A percentile compares a stretch with the other conserved stretches of the same genome.
Evolutionary conservation across 2,113 vertebrate species (phyloP).

Genomic region (Chitala chitala): DNA sequence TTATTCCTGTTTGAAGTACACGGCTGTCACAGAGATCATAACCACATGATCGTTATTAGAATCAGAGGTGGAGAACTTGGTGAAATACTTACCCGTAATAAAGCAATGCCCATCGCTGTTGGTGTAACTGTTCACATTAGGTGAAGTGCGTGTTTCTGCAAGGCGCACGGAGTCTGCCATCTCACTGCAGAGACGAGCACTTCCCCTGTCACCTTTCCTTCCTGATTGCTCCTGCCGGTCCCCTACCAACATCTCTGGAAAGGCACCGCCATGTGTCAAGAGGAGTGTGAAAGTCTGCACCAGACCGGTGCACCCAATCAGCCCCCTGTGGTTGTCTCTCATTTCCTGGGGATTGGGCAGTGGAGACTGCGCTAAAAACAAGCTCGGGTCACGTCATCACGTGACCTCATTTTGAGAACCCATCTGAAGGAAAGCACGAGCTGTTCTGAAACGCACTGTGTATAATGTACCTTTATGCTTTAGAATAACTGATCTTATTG

Average conservation of each 20-base stretch:
- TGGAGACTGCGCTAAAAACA: not conserved
- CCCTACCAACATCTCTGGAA: not conserved
- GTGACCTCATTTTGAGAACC: conserved; percentile 11
- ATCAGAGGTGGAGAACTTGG: not conserved
- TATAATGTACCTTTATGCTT: too few relatives aligned
- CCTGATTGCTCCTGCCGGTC: not conserved
- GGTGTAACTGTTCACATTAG: not conserved
- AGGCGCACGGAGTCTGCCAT: not conserved
- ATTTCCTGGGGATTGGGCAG: not conserved
- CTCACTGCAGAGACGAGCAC: not conserved
- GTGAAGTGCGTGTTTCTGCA: not conserved
- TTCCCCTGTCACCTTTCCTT: not conserved
- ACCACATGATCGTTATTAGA: not conserved
- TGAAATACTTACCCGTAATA: not conserved
- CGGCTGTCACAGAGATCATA: not conserved
- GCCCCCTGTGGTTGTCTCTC: not conserved
- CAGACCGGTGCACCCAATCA: not conserved
- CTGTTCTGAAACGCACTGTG: too few relatives aligned
- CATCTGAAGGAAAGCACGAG: not conserved
- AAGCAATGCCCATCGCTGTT: not conserved
- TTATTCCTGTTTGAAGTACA: not conserved
- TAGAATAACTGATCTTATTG: too few relatives aligned
- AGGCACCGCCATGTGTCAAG: not conserved
- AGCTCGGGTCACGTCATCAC: not conserved
- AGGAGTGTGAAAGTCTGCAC: not conserved